Base-by-base conservation (phyloP, 2,888 invertebrate genomes). In the Adelphocoris suturalis region DNA sequence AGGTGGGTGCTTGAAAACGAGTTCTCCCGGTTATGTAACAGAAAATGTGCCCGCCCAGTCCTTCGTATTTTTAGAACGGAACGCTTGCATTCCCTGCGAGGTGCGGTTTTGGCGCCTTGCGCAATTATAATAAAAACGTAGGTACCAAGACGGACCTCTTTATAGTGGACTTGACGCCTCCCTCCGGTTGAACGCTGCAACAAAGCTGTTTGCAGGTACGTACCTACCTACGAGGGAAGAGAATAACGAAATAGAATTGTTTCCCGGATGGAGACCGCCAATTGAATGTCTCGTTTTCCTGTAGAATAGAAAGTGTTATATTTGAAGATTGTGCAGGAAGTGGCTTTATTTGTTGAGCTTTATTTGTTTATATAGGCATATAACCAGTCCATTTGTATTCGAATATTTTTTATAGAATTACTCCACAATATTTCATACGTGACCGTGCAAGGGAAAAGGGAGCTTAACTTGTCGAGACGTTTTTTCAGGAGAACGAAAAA, bases 91-190 rank as follows among this genome's bases (percentile, higher is more conserved):
- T 68, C 68, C 27, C 68, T 57, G 0, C 68, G 68, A 68, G 68
- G 68, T 68, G 68, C 68, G 68, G 68, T 68, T 68, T 68, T 68
- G 68, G 68, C 68, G 68, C 68, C 68, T 68, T 68, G 27, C 23
- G 68, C 68, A 68, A 68, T 68, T 68, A 68, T 23, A 3, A 68
- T 68, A 23, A 27, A 27, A 19, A 68, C 19, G 23, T 23, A 68
- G 61, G 19, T n/a, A 61, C 14, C 9, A 61, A 61, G 9, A 19
- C 3, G 19, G 68, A 11, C 5, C 11, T n/a, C 68, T 68, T 19
- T 23, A 19, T 7, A 27, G 19, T 19, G 11, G 19, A 68, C 27
- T 5, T 7, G 27, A 12, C 23, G 11, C 68, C n/a, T 61, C n/a
- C 16, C 2, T 0, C 61, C 68, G 23, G 68, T 23, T 23, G 0